These are phyloP conservation scores for Ophiodon elongatus DNA, from an alignment of 2,113 vertebrate genomes.

Conservation along the genomic window DNA sequence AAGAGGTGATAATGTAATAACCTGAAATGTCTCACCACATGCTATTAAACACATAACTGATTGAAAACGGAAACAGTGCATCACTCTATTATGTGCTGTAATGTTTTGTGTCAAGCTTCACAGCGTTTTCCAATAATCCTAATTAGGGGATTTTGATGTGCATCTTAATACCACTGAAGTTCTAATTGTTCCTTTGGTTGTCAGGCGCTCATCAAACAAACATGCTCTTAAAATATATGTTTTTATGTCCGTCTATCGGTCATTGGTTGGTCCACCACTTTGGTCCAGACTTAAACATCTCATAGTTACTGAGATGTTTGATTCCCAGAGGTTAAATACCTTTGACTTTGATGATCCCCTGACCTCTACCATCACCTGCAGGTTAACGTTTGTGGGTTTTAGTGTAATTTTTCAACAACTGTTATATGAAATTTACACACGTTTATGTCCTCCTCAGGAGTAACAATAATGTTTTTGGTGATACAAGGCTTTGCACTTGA, in stretches of 20 bases:
- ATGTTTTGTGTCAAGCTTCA: not conserved
- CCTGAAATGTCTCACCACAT: not conserved
- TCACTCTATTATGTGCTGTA: not conserved
- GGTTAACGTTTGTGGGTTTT: not conserved
- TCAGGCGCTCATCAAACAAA: not conserved
- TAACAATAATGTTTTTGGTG: not conserved
- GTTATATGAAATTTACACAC: not conserved
- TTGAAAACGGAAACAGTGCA: slow-evolving; percentile 4
- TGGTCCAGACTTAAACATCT: not conserved
- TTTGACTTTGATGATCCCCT: not conserved
- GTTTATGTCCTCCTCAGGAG: not conserved
- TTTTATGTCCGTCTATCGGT: not conserved
- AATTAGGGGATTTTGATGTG: not conserved
- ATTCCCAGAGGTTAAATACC: not conserved
- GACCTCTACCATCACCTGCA: too few relatives aligned
- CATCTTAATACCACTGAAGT: not conserved
- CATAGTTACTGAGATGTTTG: not conserved
- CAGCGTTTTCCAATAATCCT: not conserved
- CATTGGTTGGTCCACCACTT: not conserved
- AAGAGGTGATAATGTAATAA: slow-evolving; percentile 12
- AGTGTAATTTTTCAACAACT: not conserved
- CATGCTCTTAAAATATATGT: not conserved
- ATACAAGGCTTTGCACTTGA: not conserved
- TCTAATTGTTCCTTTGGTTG: slow-evolving; percentile 2
- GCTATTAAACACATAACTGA: slow-evolving; percentile 5